Base-by-base conservation (phyloP, 2,888 invertebrate species). In the Megamerina dolium region DNA sequence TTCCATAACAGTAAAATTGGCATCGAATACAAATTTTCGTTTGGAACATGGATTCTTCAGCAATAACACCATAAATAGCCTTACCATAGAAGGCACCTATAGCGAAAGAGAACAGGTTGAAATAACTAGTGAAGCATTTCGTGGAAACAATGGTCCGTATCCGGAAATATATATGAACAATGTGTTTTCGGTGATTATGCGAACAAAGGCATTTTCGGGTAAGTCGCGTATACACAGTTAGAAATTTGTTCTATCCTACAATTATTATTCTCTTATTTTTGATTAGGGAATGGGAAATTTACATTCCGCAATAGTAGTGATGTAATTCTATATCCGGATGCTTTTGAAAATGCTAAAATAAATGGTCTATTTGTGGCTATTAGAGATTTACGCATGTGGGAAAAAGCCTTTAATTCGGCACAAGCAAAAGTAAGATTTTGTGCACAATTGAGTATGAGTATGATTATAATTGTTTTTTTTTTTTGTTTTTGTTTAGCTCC, bases 161-260 rank as follows among this genome's bases (percentile, higher is more conserved):
- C 72, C 72, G 10, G 66, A 68, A 33, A 62, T 72, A 16, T 53
- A 59, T 26, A 60, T 72, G 19, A 34, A 50, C 5, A 62, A 60
- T 42, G 62, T 63, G 4, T 53, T 57, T 41, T 52, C 56, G 19
- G 63, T 70, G 10, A 57, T 66, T n/a, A 40, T 72, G 40, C 57
- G 60, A 1, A 46, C 56, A 1, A 53, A 58, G 31, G 60, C 69
- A 21, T 63, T 72, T 45, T 53, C 58, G 43, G 64, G 71, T 71
- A 52, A 58, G 56, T 43, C 14, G 35, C 10, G 10, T n/a, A 38
- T 8, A 23, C 23, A 8, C 6, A 23, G 6, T 23, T 23, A 23
- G 6, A 8, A 23, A 23, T 23, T 8, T 8, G 8, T 6, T 8
- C 6, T 23, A 23, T 23, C 10, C 10, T 10, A 23, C 6, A 23